Percentiles rank a stretch among this genome's conserved stretches.
These are phyloP conservation scores for Seladonia tumulorum DNA, from an alignment of 2,888 invertebrate genomes.

Conservation along the genomic window DNA sequence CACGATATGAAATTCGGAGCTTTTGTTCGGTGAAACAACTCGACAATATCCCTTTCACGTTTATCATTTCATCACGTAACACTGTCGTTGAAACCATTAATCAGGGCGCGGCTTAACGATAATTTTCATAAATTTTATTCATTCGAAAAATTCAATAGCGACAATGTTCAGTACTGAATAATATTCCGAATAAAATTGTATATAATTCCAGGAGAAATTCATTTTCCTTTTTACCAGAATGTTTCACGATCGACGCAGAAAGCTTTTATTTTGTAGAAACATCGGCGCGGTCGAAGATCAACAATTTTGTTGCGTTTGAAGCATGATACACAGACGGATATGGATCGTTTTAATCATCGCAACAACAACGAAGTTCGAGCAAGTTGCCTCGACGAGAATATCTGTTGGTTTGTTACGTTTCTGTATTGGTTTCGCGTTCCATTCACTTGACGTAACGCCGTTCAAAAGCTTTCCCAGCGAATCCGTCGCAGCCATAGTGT, in stretches of 20 bases:
- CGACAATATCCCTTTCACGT: not conserved
- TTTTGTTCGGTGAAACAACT: constrained; percentile 2
- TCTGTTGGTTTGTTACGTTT: not conserved
- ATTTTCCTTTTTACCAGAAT: too few relatives aligned
- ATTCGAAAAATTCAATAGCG: not conserved
- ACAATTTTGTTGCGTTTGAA: too few relatives aligned
- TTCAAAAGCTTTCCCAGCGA: constrained; percentile 20
- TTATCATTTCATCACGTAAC: not conserved
- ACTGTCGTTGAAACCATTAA: not conserved
- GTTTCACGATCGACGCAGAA: too few relatives aligned
- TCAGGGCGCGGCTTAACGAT: not conserved
- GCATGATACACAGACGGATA: too few relatives aligned
- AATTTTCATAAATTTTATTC: not conserved
- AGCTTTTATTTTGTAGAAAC: too few relatives aligned
- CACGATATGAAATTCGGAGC: not conserved
- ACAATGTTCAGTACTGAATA: not conserved
- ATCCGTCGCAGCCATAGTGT: constrained; percentile 20
- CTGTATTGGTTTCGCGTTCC: constrained; percentile 6
- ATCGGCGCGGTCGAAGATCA: too few relatives aligned
- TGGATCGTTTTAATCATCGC: too few relatives aligned
- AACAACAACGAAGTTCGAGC: too few relatives aligned
- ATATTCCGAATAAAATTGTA: too few relatives aligned
- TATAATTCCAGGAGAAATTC: too few relatives aligned
- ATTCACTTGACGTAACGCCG: constrained; percentile 8
- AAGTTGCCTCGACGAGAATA: too few relatives aligned